Evolutionary conservation across 2,113 vertebrate genomes (phyloP).

Genomic region (Phyllostomus hastatus): DNA sequence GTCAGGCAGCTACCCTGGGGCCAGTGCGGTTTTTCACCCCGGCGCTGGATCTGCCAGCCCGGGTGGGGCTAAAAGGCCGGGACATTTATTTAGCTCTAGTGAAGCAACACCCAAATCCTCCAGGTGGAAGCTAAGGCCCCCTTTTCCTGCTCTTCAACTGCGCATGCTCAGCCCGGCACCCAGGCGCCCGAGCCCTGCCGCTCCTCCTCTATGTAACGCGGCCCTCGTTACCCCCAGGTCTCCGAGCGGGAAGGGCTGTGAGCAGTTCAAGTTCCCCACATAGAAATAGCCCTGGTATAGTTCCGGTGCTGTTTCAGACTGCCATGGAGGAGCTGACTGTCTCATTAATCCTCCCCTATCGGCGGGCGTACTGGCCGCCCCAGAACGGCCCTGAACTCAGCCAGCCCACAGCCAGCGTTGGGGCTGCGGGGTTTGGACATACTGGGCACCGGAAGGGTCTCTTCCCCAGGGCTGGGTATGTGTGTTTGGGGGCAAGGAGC

Average conservation of each 20-base stretch:
- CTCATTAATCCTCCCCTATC: constrained; percentile 93
- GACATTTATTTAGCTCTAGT: not conserved
- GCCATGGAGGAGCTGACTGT: constrained; percentile 86
- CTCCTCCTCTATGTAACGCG: constrained; percentile 83
- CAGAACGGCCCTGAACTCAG: constrained; percentile 93
- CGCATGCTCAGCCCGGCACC: not conserved
- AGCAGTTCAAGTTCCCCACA: constrained; percentile 82
- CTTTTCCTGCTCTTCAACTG: not conserved
- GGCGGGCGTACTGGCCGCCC: constrained; percentile 85
- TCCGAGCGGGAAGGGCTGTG: constrained; percentile 66
- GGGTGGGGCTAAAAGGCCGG: not conserved
- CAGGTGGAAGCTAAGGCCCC: not conserved
- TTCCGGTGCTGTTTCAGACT: constrained; percentile 91
- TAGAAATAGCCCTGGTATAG: constrained; percentile 90
- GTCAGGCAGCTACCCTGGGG: not conserved
- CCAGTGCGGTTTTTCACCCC: not conserved
- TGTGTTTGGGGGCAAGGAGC: not conserved
- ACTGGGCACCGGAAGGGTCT: constrained; percentile 85
- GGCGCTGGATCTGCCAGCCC: not conserved
- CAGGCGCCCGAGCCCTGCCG: constrained; percentile 72
- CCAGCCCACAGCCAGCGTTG: constrained; percentile 80
- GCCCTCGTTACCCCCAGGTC: constrained; percentile 60
- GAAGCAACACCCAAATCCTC: not conserved
- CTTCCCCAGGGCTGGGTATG: not conserved
- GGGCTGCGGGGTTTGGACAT: constrained; percentile 82